Conservation (phyloP, 2,888 invertebrate genomes). For the Cephonodes hylas region DNA sequence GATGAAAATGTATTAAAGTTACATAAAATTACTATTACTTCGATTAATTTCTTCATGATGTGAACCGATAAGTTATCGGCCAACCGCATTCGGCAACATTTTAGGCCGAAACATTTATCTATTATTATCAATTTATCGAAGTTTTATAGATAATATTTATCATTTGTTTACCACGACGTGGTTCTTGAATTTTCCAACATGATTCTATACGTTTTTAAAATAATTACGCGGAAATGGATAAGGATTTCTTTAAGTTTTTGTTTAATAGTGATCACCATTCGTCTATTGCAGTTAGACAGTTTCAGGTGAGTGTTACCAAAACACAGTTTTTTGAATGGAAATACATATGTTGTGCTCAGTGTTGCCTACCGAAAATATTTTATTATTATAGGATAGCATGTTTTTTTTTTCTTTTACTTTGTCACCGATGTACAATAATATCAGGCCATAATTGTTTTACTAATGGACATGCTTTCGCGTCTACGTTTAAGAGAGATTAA, state of each 20-base stretch:
- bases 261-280: slow-evolving; percentile 36
- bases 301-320: background rate
- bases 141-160: background rate
- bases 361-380: no score
- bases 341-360: no score
- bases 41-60: background rate
- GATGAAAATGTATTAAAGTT: no score
- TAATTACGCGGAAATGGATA: slow-evolving; percentile 44
- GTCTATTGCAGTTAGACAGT: slow-evolving; percentile 22
- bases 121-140: background rate
- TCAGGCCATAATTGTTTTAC: no score
- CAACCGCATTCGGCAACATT: background rate
- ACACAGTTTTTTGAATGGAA: background rate
- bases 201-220: slow-evolving; percentile 41
- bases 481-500: no score
- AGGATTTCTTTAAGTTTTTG: slow-evolving; percentile 40
- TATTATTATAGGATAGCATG: no score
- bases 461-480: no score
- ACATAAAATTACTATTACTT: background rate
- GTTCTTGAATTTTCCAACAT: slow-evolving; percentile 56
- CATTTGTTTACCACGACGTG: background rate
- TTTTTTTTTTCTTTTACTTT: no score
- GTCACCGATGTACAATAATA: no score
- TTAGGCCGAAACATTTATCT: background rate
- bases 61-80: background rate